Evolutionary conservation across 2,797 vertebrate species (phyloP).

Genomic region (Podarcis lilfordi): DNA sequence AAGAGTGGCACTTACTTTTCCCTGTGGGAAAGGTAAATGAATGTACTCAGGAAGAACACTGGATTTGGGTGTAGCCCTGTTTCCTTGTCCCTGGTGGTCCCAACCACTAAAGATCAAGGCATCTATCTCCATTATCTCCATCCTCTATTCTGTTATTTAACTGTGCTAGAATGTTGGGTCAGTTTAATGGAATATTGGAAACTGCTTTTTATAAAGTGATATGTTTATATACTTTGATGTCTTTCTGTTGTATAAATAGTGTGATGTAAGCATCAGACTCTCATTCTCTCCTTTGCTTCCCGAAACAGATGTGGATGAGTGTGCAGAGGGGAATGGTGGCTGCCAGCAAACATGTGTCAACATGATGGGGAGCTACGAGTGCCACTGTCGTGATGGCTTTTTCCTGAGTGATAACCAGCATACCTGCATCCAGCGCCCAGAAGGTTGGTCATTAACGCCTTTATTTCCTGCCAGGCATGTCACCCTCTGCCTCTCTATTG

Average conservation of each 20-base stretch:
- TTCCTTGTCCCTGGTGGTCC: neutral
- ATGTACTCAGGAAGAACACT: neutral
- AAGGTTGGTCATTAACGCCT: conserved; percentile 62
- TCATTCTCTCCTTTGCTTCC: conserved; percentile 41
- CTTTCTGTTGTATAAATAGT: neutral
- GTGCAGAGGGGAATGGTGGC: conserved; percentile 93
- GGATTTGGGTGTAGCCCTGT: neutral
- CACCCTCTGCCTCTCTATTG: neutral
- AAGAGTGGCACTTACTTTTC: neutral
- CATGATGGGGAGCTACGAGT: conserved; percentile 99
- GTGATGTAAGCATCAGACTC: neutral
- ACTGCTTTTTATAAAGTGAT: neutral
- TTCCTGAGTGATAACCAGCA: conserved; percentile 99
- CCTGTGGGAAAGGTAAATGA: neutral
- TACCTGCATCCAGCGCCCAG: conserved; percentile 96
- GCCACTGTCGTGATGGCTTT: conserved; percentile 95
- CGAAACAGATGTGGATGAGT: conserved; percentile 93
- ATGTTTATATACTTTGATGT: neutral
- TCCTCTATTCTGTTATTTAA: neutral
- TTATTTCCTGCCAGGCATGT: neutral
- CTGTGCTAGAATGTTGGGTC: neutral
- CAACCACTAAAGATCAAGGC: neutral
- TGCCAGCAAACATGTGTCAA: conserved; percentile 98
- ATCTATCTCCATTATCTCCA: neutral
- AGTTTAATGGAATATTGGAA: neutral